Percentiles rank a stretch among this genome's conserved stretches.
Conservation (phyloP, 2,888 invertebrate species). For the Gnatocerus cornutus region DNA sequence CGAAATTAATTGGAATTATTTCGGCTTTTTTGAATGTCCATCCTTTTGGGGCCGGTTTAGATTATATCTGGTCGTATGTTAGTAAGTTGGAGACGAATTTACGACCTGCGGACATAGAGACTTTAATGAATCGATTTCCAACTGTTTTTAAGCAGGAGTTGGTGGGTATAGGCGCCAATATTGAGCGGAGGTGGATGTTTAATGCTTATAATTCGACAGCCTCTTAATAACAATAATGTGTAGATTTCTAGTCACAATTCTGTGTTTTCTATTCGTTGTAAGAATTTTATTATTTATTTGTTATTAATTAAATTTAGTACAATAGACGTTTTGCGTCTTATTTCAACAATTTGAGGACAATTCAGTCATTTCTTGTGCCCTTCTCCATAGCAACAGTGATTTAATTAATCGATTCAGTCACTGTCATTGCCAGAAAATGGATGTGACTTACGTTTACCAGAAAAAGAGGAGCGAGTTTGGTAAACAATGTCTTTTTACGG, state of each 20-base stretch:
- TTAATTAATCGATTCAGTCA: not conserved
- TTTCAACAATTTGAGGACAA: no score
- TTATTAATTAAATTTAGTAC: not conserved
- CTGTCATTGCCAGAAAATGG: conserved; percentile 65
- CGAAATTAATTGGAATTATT: conserved; percentile 88
- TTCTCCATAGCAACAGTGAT: conserved; percentile 1
- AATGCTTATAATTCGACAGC: conserved; percentile 75
- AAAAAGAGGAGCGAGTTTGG: conserved; percentile 83
- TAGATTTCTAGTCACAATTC: not conserved
- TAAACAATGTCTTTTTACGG: conserved; percentile 79
- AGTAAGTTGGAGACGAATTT: conserved; percentile 84
- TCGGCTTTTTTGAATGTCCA: conserved; percentile 94
- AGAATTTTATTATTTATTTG: conserved; percentile 1
- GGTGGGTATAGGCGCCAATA: conserved; percentile 88
- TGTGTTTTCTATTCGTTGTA: not conserved
- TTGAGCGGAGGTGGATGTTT: conserved; percentile 91
- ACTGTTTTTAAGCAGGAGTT: conserved; percentile 87
- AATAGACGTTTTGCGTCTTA: not conserved
- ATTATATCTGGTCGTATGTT: conserved; percentile 93
- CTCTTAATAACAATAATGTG: conserved; percentile 6
- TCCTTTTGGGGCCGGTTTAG: conserved; percentile 92
- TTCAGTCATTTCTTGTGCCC: no score
- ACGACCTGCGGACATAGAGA: conserved; percentile 84
- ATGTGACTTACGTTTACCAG: conserved; percentile 76
- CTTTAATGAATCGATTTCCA: conserved; percentile 83